Percentiles rank a stretch among this genome's conserved stretches.
Conservation (phyloP, 2,797 vertebrate species). For the Sus cebifrons region DNA sequence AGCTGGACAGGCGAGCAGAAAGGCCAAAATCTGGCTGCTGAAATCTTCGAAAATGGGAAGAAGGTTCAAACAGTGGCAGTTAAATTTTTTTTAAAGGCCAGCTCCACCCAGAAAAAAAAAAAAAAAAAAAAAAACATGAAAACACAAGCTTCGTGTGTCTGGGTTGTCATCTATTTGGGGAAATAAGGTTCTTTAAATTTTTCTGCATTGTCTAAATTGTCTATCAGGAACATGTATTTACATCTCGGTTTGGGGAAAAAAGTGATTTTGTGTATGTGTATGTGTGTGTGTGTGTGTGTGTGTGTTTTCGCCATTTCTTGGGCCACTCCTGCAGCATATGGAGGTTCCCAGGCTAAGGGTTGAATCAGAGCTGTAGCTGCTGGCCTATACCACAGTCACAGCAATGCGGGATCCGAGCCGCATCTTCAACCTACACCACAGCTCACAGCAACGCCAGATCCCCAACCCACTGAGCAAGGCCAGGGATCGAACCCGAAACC, state of each 20-base stretch:
- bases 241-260: constrained; percentile 28
- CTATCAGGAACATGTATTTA: constrained; percentile 49
- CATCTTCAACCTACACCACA: too few relatives aligned
- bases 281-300: too few relatives aligned
- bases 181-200: constrained; percentile 5
- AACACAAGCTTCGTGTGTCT: neutral
- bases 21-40: neutral
- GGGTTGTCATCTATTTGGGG: neutral
- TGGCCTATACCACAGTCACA: too few relatives aligned
- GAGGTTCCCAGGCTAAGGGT: too few relatives aligned
- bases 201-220: constrained; percentile 23
- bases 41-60: neutral
- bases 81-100: neutral
- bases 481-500: too few relatives aligned
- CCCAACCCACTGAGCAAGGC: too few relatives aligned
- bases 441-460: too few relatives aligned
- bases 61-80: neutral
- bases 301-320: too few relatives aligned
- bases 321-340: too few relatives aligned
- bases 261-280: neutral
- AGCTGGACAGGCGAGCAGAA: accelerated
- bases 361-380: too few relatives aligned
- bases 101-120: neutral
- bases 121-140: neutral
- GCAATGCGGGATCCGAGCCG: too few relatives aligned